Evolutionary conservation across 2,113 vertebrate species (phyloP), one percentile per base, ranked within the genome.

Genomic region (Corythaixoides concolor): DNA sequence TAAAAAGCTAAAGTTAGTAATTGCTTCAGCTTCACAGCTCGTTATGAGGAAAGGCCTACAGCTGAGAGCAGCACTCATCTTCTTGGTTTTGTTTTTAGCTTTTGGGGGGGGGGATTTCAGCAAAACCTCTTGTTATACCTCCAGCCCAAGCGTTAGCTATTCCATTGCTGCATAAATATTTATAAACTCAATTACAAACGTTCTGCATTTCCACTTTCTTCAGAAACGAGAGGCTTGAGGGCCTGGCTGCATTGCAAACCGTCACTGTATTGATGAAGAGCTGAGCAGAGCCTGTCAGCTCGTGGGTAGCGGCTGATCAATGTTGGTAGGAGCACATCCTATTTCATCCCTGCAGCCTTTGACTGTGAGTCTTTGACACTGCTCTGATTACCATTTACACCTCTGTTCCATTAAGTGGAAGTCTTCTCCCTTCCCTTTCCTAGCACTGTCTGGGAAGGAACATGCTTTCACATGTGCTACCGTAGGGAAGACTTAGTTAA

Each of bases 1-100:
- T 77, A 58, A 89, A 90, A 93, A 83, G 15, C 41, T 85, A 9
- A 87, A 95, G 85, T 95, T 90, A 92, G 87, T 85, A 97, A 96
- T 95, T 83, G 89, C 89, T 93, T 91, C 79, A 74, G 86, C 79
- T 85, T 90, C 89, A 90, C 53, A 85, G 58, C 86, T 96, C 81
- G 45, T 95, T 85, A 92, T 3, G 12, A 78, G 82, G 33, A 89
- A 73, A 55, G 82, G 90, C 93, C 93, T 94, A 72, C 68, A 95
- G 95, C 93, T 59, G 67, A 43, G 56, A 74, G 73, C 76, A 78
- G 83, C 73, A 39, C 52, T 94, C 55, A 47, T 79, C 67, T 11
- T n/a, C 69, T 76, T 85, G 58, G 14, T 27, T 83, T 89, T 80
- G 66, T 19, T 90, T 85, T 79, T 49, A 60, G 28, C 47, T 75